A percentile compares a stretch with the other conserved stretches of the same genome.
phyloP scores from a whole-genome alignment of 2,113 vertebrate species.

The Deroptyus accipitrinus region DNA sequence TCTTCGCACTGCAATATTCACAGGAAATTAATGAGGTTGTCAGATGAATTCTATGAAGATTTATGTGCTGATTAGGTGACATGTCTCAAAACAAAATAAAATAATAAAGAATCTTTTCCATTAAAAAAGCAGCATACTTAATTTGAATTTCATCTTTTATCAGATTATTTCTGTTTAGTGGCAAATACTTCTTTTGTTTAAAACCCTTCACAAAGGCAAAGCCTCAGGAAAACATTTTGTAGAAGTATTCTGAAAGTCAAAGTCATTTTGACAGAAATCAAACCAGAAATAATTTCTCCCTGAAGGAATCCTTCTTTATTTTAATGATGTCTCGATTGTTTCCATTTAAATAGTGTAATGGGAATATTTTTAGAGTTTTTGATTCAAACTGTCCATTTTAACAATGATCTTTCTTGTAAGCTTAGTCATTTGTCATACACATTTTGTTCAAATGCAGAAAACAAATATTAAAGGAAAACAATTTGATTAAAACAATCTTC shows the following conservation, averaged over 20 bases:
- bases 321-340: conserved; percentile 74
- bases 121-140: conserved; percentile 69
- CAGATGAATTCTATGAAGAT: conserved; percentile 72
- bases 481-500: conserved; percentile 64
- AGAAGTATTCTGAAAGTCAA: conserved; percentile 75
- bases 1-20: conserved; percentile 41
- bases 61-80: conserved; percentile 68
- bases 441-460: conserved; percentile 45
- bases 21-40: conserved; percentile 69
- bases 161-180: conserved; percentile 69
- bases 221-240: conserved; percentile 70
- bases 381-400: conserved; percentile 61
- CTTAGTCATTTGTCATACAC: conserved; percentile 59
- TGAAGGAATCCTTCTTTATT: conserved; percentile 74
- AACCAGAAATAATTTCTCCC: conserved; percentile 79
- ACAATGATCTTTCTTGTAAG: conserved; percentile 61
- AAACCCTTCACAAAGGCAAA: conserved; percentile 60
- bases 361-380: conserved; percentile 59
- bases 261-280: conserved; percentile 79
- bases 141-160: conserved; percentile 77
- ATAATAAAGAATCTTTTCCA: conserved; percentile 70
- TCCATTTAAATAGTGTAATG: conserved; percentile 67
- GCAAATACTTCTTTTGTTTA: conserved; percentile 70
- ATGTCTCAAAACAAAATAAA: conserved; percentile 66
- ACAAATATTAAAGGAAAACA: conserved; percentile 48